These are phyloP conservation scores for Bergia puertoricense DNA, from an alignment of 92 coral and sea anemone species.

Conservation along the genomic window DNA sequence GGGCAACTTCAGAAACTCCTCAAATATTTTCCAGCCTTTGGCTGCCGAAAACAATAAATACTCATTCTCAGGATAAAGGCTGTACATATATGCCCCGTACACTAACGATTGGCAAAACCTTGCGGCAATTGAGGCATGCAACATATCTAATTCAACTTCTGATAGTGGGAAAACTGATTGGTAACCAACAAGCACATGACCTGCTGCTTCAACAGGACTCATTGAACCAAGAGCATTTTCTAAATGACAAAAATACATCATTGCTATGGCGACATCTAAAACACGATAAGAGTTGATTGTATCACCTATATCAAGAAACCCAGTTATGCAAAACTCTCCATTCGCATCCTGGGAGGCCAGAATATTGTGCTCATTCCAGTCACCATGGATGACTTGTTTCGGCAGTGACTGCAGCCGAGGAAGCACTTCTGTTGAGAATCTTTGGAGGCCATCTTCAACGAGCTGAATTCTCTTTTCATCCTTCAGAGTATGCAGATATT, in stretches of 20 bases:
- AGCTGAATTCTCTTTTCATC: slow-evolving; percentile 34
- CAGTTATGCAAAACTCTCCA: slow-evolving; percentile 8
- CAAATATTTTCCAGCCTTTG: slow-evolving; percentile 55
- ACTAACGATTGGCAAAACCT: slow-evolving; percentile 57
- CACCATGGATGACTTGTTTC: slow-evolving; percentile 76
- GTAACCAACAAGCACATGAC: slow-evolving; percentile 54
- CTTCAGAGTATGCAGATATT: slow-evolving; percentile 28
- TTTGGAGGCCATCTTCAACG: slow-evolving; percentile 22
- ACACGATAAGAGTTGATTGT: slow-evolving; percentile 45
- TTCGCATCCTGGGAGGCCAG: slow-evolving; percentile 32
- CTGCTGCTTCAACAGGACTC: slow-evolving; percentile 34
- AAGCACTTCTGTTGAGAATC: slow-evolving; percentile 40
- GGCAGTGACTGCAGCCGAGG: slow-evolving; percentile 60
- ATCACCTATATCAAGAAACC: slow-evolving; percentile 57
- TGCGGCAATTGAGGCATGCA: slow-evolving; percentile 32
- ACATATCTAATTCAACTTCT: slow-evolving; percentile 38
- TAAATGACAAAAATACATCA: slow-evolving; percentile 47
- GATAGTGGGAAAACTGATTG: slow-evolving; percentile 56
- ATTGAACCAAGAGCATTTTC: slow-evolving; percentile 5
- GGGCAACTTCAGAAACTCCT: slow-evolving; percentile 30
- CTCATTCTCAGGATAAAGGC: slow-evolving; percentile 27
- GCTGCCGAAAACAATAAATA: slow-evolving; percentile 24
- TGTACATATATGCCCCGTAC: slow-evolving; percentile 46
- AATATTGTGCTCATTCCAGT: slow-evolving; percentile 58
- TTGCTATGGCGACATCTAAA: slow-evolving; percentile 51